Conservation (phyloP, 2,113 vertebrate genomes). For the Centropus bengalensis region DNA sequence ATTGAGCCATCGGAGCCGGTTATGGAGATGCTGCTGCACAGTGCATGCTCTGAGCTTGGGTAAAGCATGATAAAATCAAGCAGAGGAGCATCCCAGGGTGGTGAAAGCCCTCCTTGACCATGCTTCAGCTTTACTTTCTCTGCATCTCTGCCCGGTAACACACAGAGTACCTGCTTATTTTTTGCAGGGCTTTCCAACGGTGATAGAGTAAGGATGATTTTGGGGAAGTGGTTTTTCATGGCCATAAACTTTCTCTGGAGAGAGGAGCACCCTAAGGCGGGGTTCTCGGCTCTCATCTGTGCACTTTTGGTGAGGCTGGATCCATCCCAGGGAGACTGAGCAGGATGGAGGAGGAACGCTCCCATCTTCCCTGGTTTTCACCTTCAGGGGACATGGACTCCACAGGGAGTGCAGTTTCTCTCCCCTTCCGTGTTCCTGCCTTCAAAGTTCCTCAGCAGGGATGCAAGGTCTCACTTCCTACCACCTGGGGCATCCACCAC, state of each 20-base stretch:
- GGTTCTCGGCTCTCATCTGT: neutral
- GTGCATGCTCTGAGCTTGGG: fast-evolving
- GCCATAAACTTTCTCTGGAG: neutral
- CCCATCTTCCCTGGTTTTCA: neutral
- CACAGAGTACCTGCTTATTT: neutral
- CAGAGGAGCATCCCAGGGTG: neutral
- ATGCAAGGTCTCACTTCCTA: fast-evolving
- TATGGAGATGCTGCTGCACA: neutral
- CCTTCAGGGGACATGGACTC: neutral
- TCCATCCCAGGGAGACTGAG: fast-evolving
- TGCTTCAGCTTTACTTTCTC: neutral
- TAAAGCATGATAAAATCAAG: neutral
- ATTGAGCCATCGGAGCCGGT: fast-evolving
- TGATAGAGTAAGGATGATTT: neutral
- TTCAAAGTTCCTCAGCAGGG: neutral
- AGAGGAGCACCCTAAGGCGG: neutral
- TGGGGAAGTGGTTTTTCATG: slow-evolving; percentile 24
- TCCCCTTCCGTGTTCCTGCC: neutral
- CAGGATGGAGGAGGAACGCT: neutral
- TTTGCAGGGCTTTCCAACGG: neutral
- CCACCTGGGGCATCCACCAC: neutral
- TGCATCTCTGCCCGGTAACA: neutral
- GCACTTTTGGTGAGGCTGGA: neutral
- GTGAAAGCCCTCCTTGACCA: neutral
- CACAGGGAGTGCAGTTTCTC: neutral